Conservation (phyloP, 1,140 invertebrate genomes). For the Adelges cooleyi region DNA sequence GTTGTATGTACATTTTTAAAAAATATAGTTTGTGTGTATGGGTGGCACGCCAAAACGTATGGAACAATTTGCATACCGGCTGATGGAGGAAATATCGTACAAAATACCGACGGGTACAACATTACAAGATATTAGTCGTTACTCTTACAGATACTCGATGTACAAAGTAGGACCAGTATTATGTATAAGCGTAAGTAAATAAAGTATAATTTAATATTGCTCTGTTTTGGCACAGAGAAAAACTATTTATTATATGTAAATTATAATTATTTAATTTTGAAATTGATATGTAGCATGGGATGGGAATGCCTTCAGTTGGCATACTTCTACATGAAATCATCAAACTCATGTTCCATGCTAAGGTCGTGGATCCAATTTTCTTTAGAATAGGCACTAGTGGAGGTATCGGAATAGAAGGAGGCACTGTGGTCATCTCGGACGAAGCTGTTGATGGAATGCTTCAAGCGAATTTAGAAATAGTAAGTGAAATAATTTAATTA, state of each 20-base stretch:
- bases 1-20: not conserved
- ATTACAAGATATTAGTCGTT: constrained; percentile 77
- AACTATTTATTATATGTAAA: no score
- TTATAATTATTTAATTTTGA: constrained; percentile 28
- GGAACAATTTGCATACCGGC: constrained; percentile 82
- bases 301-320: constrained; percentile 84
- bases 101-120: constrained; percentile 77
- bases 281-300: constrained; percentile 61
- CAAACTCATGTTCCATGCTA: constrained; percentile 86
- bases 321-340: constrained; percentile 87
- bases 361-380: constrained; percentile 75
- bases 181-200: constrained; percentile 76
- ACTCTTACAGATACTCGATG: constrained; percentile 90
- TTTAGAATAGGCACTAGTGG: constrained; percentile 88
- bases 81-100: constrained; percentile 81
- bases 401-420: constrained; percentile 78
- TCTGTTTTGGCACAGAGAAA: no score
- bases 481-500: constrained; percentile 37
- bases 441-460: constrained; percentile 73
- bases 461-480: constrained; percentile 54
- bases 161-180: constrained; percentile 94
- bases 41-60: constrained; percentile 91
- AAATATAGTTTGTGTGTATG: constrained; percentile 88
- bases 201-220: not conserved
- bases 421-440: constrained; percentile 78